A percentile compares a stretch with the other conserved stretches of the same genome.
Evolutionary conservation across 2,797 vertebrate genomes (phyloP).

Genomic region (Erethizon dorsatum): DNA sequence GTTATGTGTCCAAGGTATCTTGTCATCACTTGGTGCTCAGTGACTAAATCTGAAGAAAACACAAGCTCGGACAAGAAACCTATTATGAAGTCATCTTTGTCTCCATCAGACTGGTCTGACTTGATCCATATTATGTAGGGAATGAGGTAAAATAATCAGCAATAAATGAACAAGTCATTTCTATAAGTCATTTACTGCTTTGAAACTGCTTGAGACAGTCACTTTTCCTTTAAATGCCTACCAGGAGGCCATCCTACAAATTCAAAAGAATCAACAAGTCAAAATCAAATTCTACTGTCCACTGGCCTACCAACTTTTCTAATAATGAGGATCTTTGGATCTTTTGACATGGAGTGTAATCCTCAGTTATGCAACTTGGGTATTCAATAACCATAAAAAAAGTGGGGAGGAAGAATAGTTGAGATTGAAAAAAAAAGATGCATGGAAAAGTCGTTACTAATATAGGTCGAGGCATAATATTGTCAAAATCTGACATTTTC

Average conservation of each 20-base stretch:
- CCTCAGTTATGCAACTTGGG: not conserved
- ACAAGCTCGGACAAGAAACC: not conserved
- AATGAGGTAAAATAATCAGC: slow-evolving; percentile 27
- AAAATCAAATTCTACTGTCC: not conserved
- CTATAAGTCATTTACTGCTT: not conserved
- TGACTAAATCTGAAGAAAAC: not conserved
- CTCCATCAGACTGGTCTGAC: not conserved
- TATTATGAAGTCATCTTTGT: slow-evolving; percentile 57
- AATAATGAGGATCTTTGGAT: not conserved
- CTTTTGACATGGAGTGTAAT: slow-evolving; percentile 8
- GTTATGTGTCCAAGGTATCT: slow-evolving; percentile 6
- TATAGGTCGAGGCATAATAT: not conserved
- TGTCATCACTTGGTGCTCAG: not conserved
- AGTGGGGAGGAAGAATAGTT: not conserved
- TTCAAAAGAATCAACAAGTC: not conserved
- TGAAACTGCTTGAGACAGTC: not conserved
- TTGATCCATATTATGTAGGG: slow-evolving; percentile 29
- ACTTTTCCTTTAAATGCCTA: not conserved
- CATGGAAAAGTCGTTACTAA: slow-evolving; percentile 3
- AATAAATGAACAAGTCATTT: slow-evolving; percentile 30
- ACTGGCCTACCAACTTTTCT: not conserved
- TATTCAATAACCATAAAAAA: not conserved
- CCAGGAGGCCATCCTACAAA: not conserved
- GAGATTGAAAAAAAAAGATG: not conserved
- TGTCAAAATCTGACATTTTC: slow-evolving; percentile 35